Evolutionary conservation across 2,113 vertebrate species (phyloP).

Genomic region (Sylvietta virens): DNA sequence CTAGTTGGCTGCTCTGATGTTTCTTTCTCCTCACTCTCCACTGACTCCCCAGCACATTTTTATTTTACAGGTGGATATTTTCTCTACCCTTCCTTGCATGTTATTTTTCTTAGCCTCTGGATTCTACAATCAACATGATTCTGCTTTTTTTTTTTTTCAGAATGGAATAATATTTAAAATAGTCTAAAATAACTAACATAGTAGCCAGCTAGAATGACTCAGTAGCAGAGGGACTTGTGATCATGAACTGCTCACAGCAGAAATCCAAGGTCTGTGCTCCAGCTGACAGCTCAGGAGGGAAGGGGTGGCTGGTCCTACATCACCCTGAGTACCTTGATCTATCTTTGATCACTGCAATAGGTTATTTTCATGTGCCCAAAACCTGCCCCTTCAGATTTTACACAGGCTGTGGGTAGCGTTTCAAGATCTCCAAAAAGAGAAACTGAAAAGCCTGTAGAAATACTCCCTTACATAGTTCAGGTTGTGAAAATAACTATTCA

Average conservation of each 20-base stretch:
- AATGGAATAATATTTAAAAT: neutral
- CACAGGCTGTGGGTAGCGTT: neutral
- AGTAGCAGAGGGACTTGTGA: neutral
- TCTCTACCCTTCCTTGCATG: neutral
- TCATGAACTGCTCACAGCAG: neutral
- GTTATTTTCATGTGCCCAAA: neutral
- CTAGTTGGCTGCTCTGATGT: neutral
- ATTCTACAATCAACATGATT: neutral
- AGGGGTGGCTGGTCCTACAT: neutral
- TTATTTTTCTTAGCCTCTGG: neutral
- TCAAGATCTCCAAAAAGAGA: neutral
- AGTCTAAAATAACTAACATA: neutral
- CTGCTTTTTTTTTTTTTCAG: neutral
- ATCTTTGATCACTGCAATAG: neutral
- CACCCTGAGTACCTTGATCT: rapidly evolving
- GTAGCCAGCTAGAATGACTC: neutral
- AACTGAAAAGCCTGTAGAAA: neutral
- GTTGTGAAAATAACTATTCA: neutral
- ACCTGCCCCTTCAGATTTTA: neutral
- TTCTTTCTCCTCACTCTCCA: neutral
- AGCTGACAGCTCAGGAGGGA: neutral
- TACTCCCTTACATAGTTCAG: neutral
- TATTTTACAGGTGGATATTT: neutral
- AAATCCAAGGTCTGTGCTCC: neutral
- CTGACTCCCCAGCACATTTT: neutral